Evolutionary conservation across 2,888 invertebrate genomes (phyloP).

Genomic region (Creontiades dilutus): DNA sequence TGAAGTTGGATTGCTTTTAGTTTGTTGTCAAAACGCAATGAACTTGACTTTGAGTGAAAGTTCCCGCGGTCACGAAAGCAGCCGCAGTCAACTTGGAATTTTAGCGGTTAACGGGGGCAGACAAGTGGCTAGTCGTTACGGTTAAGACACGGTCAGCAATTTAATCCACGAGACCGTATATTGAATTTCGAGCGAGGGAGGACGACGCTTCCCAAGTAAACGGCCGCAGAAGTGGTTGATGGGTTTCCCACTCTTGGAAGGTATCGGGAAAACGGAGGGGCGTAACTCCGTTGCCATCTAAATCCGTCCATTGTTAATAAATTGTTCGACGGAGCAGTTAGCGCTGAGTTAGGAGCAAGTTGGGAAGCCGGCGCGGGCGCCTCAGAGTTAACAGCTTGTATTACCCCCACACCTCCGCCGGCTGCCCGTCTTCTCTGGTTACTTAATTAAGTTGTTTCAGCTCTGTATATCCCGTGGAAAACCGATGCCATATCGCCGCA

Average conservation of each 20-base stretch:
- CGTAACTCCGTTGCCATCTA: conserved; percentile 48
- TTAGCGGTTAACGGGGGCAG: background rate
- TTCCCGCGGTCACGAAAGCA: background rate
- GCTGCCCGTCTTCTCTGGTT: conserved; percentile 41
- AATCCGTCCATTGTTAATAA: conserved; percentile 67
- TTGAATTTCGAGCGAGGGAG: conserved; percentile 9
- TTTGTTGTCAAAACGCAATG: conserved; percentile 11
- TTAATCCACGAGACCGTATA: conserved; percentile 15
- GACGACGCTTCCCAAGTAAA: conserved; percentile 27
- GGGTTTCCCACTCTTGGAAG: conserved; percentile 43
- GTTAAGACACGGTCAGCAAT: conserved; percentile 10
- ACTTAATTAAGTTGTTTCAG: conserved; percentile 66
- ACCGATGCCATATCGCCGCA: conserved; percentile 40
- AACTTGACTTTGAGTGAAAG: background rate
- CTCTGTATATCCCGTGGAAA: conserved; percentile 33
- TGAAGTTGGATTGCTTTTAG: background rate
- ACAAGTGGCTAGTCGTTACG: conserved; percentile 9
- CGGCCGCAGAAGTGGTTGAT: conserved; percentile 43
- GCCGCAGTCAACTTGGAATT: conserved; percentile 10
- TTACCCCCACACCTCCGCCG: background rate
- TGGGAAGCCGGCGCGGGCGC: conserved; percentile 14
- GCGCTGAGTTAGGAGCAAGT: conserved; percentile 63
- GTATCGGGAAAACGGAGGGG: conserved; percentile 18
- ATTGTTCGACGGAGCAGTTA: conserved; percentile 66
- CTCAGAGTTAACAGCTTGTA: conserved; percentile 60